These are phyloP conservation scores for Podarcis cretensis DNA, from an alignment of 2,113 vertebrate species.

Conservation along the genomic window DNA sequence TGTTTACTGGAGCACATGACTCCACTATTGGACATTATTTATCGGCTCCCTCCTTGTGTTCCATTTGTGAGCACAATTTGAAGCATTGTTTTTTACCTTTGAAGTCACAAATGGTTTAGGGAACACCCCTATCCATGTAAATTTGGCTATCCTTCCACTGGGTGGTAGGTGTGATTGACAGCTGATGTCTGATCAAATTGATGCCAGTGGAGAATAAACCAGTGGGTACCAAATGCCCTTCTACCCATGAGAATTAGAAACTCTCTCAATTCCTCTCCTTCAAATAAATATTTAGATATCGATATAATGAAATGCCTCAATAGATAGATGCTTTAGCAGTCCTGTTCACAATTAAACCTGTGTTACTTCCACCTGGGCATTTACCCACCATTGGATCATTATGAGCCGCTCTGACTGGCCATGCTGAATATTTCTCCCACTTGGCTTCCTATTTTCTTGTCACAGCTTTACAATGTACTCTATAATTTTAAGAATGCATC, in stretches of 20 bases:
- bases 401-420: background rate
- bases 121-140: no score
- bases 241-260: background rate
- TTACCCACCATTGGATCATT: background rate
- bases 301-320: background rate
- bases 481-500: conserved; percentile 57
- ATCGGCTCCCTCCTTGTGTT: background rate
- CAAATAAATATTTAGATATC: background rate
- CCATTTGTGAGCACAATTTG: background rate
- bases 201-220: no score
- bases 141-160: no score
- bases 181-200: no score
- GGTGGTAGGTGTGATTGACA: no score
- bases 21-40: background rate
- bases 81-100: background rate
- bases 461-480: conserved; percentile 29
- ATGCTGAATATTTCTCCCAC: conserved; percentile 4
- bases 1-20: background rate
- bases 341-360: background rate
- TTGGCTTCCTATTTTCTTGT: conserved; percentile 40
- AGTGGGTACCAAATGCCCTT: background rate
- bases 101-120: background rate
- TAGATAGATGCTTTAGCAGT: accelerated
- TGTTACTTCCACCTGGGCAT: background rate
- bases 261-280: background rate